Percentiles rank a stretch among this genome's conserved stretches.
Conservation (phyloP, 2,797 vertebrate species). For the Crenichthys baileyi region DNA sequence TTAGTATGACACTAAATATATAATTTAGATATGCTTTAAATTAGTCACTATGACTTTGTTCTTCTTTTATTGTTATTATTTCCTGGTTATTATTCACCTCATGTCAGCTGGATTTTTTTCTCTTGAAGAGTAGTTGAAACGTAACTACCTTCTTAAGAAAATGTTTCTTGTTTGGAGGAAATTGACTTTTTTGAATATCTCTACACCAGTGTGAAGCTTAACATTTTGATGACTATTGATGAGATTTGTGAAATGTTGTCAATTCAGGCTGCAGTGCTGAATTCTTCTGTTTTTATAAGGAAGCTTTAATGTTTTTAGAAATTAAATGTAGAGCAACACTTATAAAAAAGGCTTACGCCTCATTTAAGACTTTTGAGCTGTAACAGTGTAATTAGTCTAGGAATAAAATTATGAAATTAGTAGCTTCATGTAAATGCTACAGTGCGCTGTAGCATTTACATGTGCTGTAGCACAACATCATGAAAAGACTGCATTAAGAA, state of each 20-base stretch:
- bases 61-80: neutral
- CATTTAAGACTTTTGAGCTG: conserved; percentile 4
- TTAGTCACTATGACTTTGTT: neutral
- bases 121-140: neutral
- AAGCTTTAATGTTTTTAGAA: neutral
- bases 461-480: no score
- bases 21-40: neutral
- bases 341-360: neutral
- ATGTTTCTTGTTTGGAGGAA: neutral
- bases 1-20: neutral
- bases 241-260: neutral
- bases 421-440: neutral
- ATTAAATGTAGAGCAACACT: neutral
- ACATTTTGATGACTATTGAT: neutral
- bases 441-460: neutral
- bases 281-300: neutral
- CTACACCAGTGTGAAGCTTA: neutral
- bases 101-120: neutral
- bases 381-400: conserved; percentile 8
- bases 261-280: neutral
- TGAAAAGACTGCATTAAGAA: neutral
- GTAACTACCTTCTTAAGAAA: neutral
- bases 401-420: neutral
- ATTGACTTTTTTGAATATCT: neutral
- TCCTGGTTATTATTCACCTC: neutral